phyloP scores from a whole-genome alignment of 2,888 invertebrate species.

The Isotomurus palustris region DNA sequence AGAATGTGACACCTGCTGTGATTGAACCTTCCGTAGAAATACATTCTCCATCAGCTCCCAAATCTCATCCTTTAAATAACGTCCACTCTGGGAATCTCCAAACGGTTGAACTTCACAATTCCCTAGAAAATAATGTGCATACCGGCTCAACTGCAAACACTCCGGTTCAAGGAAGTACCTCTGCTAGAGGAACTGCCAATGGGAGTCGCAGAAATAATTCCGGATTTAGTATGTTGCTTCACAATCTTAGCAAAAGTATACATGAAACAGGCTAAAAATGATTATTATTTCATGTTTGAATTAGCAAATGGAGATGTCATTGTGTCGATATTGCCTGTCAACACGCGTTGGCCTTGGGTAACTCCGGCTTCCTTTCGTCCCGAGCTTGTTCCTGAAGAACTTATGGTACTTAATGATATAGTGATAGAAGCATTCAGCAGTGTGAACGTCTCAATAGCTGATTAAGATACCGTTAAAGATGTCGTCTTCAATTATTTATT shows the following conservation, averaged over 20 bases:
- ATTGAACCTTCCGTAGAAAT: slow-evolving; percentile 42
- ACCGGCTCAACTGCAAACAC: neutral
- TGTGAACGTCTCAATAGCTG: no score
- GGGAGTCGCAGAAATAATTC: slow-evolving; percentile 32
- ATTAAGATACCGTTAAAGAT: no score
- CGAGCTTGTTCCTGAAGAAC: slow-evolving; percentile 86
- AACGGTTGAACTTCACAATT: slow-evolving; percentile 37
- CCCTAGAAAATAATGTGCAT: slow-evolving; percentile 16
- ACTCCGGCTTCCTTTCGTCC: slow-evolving; percentile 72
- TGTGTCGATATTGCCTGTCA: slow-evolving; percentile 81
- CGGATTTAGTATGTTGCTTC: slow-evolving; percentile 39
- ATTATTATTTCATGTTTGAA: slow-evolving; percentile 7
- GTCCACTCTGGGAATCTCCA: slow-evolving; percentile 29
- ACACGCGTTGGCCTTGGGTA: slow-evolving; percentile 85
- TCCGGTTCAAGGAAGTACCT: neutral
- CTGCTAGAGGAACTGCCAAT: slow-evolving; percentile 14
- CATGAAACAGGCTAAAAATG: neutral
- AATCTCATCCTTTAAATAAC: slow-evolving; percentile 16
- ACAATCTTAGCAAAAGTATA: neutral
- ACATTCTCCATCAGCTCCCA: slow-evolving; percentile 19
- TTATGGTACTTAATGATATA: slow-evolving; percentile 61
- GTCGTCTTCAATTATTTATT: slow-evolving; percentile 10
- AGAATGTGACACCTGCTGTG: slow-evolving; percentile 29
- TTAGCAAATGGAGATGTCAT: slow-evolving; percentile 86
- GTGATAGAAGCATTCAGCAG: neutral